Percentiles rank a stretch among this genome's conserved stretches.
Evolutionary conservation across 2,113 vertebrate species (phyloP).

Genomic region (Notothenia coriiceps): DNA sequence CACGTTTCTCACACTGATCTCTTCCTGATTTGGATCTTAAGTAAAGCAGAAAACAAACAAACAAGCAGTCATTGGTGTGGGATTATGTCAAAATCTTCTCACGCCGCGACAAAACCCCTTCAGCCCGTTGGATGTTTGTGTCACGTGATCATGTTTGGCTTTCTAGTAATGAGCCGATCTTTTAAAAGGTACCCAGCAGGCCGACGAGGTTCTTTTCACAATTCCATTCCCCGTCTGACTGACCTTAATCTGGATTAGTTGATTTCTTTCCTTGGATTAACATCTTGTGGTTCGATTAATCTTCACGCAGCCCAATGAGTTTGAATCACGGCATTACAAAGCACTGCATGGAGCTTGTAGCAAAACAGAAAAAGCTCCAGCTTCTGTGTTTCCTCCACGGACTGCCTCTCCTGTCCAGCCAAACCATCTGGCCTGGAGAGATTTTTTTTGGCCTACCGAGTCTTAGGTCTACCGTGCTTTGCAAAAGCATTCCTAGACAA

Average conservation of each 20-base stretch:
- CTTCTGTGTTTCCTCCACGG: conserved; percentile 57
- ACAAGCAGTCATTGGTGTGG: conserved; percentile 43
- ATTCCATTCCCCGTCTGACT: conserved; percentile 68
- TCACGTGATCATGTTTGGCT: conserved; percentile 71
- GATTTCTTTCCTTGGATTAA: conserved; percentile 78
- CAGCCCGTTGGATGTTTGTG: conserved; percentile 60
- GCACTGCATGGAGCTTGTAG: conserved; percentile 41
- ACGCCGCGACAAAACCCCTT: conserved; percentile 49
- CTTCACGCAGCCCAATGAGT: conserved; percentile 71
- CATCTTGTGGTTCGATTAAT: conserved; percentile 72
- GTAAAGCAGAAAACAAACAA: conserved; percentile 70
- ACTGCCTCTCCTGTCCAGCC: conserved; percentile 49
- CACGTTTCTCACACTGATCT: conserved; percentile 52
- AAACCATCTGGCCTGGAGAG: conserved; percentile 63
- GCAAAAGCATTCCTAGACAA: conserved; percentile 55
- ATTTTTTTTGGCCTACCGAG: conserved; percentile 36
- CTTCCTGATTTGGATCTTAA: conserved; percentile 31
- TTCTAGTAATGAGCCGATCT: conserved; percentile 65
- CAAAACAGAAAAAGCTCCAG: conserved; percentile 50
- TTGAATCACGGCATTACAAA: conserved; percentile 60
- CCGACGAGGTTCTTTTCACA: conserved; percentile 53
- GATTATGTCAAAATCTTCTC: conserved; percentile 78
- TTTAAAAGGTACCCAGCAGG: conserved; percentile 61
- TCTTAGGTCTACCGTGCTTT: conserved; percentile 39
- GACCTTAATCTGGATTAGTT: conserved; percentile 83